Conservation (phyloP, 2,113 vertebrate genomes). For the Amblyornis subalaris region DNA sequence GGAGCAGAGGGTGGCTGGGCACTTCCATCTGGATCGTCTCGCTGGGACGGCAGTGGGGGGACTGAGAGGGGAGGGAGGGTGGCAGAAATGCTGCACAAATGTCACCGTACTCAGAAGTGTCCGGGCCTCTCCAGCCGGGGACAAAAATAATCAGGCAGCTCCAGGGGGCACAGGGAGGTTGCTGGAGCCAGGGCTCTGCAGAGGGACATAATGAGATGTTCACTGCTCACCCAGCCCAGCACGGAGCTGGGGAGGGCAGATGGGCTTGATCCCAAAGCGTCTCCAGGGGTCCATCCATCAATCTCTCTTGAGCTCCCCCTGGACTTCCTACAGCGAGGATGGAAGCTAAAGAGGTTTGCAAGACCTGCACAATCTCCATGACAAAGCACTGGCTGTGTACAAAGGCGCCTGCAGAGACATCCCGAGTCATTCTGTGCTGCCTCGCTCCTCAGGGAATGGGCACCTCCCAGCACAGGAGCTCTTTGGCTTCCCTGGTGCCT, state of each 20-base stretch:
- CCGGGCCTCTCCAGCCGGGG: neutral
- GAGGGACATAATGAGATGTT: neutral
- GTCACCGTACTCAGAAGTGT: neutral
- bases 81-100: neutral
- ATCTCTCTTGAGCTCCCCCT: neutral
- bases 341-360: neutral
- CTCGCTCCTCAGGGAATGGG: neutral
- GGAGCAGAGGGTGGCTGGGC: neutral
- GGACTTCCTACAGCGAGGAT: neutral
- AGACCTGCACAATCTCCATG: neutral
- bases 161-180: neutral
- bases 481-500: neutral
- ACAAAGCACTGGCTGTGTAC: neutral
- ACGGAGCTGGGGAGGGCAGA: neutral
- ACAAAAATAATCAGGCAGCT: constrained; percentile 6
- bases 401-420: neutral
- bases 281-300: constrained; percentile 1
- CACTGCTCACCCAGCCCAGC: neutral
- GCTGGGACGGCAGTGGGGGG: neutral
- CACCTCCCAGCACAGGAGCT: neutral
- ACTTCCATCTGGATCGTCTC: constrained; percentile 17
- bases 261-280: neutral
- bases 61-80: neutral
- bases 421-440: neutral
- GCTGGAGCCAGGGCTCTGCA: neutral